A percentile compares a stretch with the other conserved stretches of the same genome.
Evolutionary conservation across 2,797 vertebrate species (phyloP).

Genomic region (Melanotaenia trifasciata): DNA sequence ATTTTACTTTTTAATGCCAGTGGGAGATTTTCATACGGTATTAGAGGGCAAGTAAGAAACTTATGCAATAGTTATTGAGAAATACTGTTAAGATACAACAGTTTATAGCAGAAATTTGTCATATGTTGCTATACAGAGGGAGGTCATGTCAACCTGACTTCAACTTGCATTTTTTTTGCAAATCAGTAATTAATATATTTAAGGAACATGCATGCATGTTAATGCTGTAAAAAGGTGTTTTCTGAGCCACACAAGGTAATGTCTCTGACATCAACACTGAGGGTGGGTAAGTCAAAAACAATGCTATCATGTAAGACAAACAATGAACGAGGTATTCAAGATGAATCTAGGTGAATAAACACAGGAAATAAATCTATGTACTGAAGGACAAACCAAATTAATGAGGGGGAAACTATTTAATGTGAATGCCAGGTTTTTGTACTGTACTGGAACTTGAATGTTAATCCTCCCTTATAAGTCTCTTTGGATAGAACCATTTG

Average conservation of each 20-base stretch:
- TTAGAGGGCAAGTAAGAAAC: background rate
- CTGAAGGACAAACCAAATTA: background rate
- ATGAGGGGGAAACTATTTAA: background rate
- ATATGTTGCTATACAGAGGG: background rate
- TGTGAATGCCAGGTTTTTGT: background rate
- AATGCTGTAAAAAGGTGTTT: background rate
- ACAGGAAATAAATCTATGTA: background rate
- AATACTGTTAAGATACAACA: background rate
- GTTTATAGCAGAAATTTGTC: background rate
- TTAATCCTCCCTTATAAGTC: background rate
- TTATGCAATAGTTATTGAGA: background rate
- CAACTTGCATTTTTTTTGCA: background rate
- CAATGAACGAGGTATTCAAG: background rate
- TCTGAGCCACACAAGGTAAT: background rate
- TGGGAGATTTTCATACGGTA: background rate
- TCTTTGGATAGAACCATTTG: background rate
- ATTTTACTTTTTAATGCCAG: conserved; percentile 20
- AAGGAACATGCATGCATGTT: background rate
- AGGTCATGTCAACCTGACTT: background rate
- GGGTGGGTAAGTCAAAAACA: no score
- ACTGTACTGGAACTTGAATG: background rate
- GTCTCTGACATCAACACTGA: no score
- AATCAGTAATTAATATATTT: background rate
- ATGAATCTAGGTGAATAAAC: background rate
- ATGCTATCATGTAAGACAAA: background rate